Percentiles rank a stretch among this genome's conserved stretches.
Conservation (phyloP, 2,113 vertebrate species). For the Xyrauchen texanus region DNA sequence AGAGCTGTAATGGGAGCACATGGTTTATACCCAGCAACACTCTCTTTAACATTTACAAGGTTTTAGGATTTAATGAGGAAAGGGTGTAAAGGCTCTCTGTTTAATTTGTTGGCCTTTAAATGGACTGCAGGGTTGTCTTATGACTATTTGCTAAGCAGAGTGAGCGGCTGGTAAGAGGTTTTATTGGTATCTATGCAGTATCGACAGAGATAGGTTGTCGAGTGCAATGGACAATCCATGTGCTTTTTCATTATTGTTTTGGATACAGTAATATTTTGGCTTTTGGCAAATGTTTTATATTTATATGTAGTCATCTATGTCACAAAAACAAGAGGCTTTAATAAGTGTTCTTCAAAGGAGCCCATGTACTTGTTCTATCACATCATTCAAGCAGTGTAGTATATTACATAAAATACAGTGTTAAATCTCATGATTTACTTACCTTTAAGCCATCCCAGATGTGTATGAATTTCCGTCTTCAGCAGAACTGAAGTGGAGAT, state of each 20-base stretch:
- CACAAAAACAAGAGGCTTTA: not conserved
- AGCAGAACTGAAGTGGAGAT: too few species aligned
- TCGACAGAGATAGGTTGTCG: conserved; percentile 48
- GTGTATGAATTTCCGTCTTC: too few species aligned
- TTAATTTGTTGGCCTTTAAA: conserved; percentile 56
- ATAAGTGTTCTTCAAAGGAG: conserved; percentile 2
- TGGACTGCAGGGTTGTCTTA: conserved; percentile 37
- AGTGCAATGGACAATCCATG: conserved; percentile 6
- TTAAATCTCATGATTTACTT: too few species aligned
- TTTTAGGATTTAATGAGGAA: conserved; percentile 38
- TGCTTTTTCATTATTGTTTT: conserved; percentile 44
- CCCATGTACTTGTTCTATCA: not conserved
- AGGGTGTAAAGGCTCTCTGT: conserved; percentile 29
- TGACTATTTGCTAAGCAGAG: conserved; percentile 36
- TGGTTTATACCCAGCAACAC: conserved; percentile 6
- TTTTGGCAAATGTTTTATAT: conserved; percentile 37
- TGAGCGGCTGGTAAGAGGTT: conserved; percentile 33
- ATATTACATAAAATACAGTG: too few species aligned
- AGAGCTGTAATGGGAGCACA: conserved; percentile 43
- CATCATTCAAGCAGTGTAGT: not conserved
- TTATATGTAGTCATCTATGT: conserved; percentile 30
- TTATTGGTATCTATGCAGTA: conserved; percentile 47
- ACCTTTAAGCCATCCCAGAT: too few species aligned
- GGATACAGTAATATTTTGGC: conserved; percentile 44
- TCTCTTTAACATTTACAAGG: conserved; percentile 36